Base-by-base conservation (phyloP, 2,113 vertebrate species). In the Ancistrus triradiatus region DNA sequence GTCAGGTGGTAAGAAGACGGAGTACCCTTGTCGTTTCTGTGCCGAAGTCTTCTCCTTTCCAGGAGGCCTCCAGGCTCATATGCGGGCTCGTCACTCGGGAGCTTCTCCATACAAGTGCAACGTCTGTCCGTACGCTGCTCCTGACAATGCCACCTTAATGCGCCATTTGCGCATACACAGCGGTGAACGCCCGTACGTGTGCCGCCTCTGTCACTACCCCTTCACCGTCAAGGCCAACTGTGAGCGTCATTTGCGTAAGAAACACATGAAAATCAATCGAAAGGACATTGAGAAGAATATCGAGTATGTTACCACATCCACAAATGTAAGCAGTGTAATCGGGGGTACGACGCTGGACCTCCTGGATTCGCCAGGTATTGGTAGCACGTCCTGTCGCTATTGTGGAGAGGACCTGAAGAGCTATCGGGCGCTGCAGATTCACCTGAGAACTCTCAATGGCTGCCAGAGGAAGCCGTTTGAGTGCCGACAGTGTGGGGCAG, bases 161-260 rank as follows among this genome's bases (percentile, higher is more conserved):
- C 90, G 96, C 1, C 96, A 99, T 81, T 80, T 99, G 78, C 90
- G 95, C 27, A 97, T 94, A 0, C 96, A 99, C 86, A 98, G 96
- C 0, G 95, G 95, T 1, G 95, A 99, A 81, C 87, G 96, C 56
- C 96, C 95, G 0, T 99, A 97, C 43, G 88, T 98, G 63, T 99
- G 96, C 78, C 92, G 93, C n/a, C 90, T 99, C 77, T 99, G 96
- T 80, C 94, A 95, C 75, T 99, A 98, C 70, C 95, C 95, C 0
- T 99, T 99, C 86, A 99, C 95, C 0, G 95, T 99, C 75, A 98
- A 98, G 75, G 96, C 95, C 75, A 99, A 99, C 79, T 99, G 96
- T 0, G 96, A 99, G 84, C 90, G 96, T 67, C 96, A 99, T 80
- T 87, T 98, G 69, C 87, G 95, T 35, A 98, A 98, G 83, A 98